A percentile compares a stretch with the other conserved stretches of the same genome.
These are phyloP conservation scores for Cryptotis parvus DNA, from an alignment of 2,113 vertebrate genomes.

Conservation along the genomic window DNA sequence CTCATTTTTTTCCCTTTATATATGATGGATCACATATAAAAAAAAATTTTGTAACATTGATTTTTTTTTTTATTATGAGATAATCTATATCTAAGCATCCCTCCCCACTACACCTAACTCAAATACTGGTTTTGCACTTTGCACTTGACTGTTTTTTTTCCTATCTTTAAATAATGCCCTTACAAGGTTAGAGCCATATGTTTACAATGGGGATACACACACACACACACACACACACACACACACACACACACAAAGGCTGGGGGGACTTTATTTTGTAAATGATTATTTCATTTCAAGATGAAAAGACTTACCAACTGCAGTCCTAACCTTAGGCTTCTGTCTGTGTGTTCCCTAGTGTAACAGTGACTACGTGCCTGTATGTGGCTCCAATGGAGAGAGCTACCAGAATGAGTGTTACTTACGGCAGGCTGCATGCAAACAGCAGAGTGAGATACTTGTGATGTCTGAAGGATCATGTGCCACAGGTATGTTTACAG, in stretches of 20 bases:
- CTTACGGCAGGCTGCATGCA: conserved; percentile 97
- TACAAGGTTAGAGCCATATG: conserved; percentile 7
- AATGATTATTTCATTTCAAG: background rate
- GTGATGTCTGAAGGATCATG: conserved; percentile 96
- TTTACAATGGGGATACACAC: background rate
- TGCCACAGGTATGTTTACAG: conserved; percentile 90
- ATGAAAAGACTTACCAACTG: fast-evolving
- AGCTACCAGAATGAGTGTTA: conserved; percentile 99
- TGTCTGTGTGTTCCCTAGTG: conserved; percentile 88
- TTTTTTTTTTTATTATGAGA: too few relatives aligned
- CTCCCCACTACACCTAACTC: background rate
- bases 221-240: too few relatives aligned
- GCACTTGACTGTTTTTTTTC: conserved; percentile 42
- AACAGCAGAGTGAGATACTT: conserved; percentile 97
- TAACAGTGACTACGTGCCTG: conserved; percentile 97
- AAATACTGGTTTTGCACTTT: background rate
- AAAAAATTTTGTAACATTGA: background rate
- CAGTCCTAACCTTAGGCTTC: conserved; percentile 47
- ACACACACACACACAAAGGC: too few relatives aligned
- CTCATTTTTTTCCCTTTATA: background rate
- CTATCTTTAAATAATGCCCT: background rate
- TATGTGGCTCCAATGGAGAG: conserved; percentile 98
- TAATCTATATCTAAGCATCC: background rate
- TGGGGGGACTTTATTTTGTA: background rate
- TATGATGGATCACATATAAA: background rate